Base-by-base conservation (phyloP, 64 coral and sea anemone genomes). In the Acropora tenuis region DNA sequence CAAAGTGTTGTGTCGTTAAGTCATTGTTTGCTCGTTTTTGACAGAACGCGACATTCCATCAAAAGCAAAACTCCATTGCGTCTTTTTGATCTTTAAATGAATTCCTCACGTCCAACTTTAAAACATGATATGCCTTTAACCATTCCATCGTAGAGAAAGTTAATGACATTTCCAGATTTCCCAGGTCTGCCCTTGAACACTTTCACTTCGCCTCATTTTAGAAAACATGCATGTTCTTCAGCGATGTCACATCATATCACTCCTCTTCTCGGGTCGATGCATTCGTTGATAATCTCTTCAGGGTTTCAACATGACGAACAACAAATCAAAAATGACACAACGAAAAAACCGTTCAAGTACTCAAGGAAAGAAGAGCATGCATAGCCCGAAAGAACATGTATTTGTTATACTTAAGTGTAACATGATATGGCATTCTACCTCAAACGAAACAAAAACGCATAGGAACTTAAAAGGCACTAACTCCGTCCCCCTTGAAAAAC, bases 201-300 rank as follows among this genome's bases (percentile, higher is more conserved):
- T 63, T 63, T 3, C 59, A 63, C 59, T 13, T 3, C 8, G 59
- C 59, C 4, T 55, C 52, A 0, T 5, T 2, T 1, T 1, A 18
- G 16, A 63, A 82, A 65, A 45, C 79, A 63, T 43, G 4, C 57
- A 82, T 44, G 79, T 61, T 82, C 46, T 45, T 30, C 79, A 81
- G 50, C 79, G 79, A 81, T 43, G 55, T 63, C 79, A 59, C 19
- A 20, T 71, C 2, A 6, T 20, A 10, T 71, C 17, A 3, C 3
- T 30, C 0, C 0, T 40, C 9, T 66, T 66, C 15, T 17, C 4
- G 8, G 3, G 4, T 4, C 19, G 0, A 0, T 40, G 3, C 2
- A 6, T 71, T 20, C 19, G 6, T 5, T 71, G 9, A 30, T 71
- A 71, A n/a, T 71, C 68, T 71, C 19, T 3, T 71, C 40, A 20